Conservation (phyloP, 2,888 invertebrate species). For the Trichacis sp. region DNA sequence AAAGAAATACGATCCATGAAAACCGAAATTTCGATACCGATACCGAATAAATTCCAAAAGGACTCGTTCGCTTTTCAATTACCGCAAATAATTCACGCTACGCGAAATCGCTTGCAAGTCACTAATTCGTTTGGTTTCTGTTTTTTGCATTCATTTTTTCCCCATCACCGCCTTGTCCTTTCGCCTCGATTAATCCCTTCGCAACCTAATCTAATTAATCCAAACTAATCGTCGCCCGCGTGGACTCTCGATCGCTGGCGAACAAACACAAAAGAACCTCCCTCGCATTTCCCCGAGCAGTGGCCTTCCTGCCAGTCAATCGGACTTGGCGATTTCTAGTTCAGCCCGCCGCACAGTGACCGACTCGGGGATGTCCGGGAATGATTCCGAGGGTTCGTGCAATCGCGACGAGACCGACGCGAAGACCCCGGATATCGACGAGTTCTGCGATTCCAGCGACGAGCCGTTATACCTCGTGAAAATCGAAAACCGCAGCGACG, state of each 20-base stretch:
- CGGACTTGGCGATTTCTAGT: conserved; percentile 67
- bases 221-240: neutral
- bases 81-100: too few species aligned
- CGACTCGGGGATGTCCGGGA: conserved; percentile 13
- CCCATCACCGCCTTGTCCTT: too few species aligned
- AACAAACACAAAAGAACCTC: conserved; percentile 55
- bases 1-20: too few species aligned
- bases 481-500: conserved; percentile 37
- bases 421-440: neutral
- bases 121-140: too few species aligned
- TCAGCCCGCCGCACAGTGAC: conserved; percentile 50
- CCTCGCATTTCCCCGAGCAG: conserved; percentile 52
- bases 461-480: conserved; percentile 19
- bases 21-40: too few species aligned
- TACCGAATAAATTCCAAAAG: too few species aligned
- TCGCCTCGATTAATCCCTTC: too few species aligned
- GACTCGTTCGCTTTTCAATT: too few species aligned
- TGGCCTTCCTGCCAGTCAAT: conserved; percentile 57
- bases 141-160: too few species aligned
- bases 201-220: too few species aligned
- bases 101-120: too few species aligned
- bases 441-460: conserved; percentile 5
- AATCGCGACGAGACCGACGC: neutral
- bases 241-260: conserved; percentile 14
- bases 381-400: conserved; percentile 7